A percentile compares a stretch with the other conserved stretches of the same genome.
Evolutionary conservation across 2,113 vertebrate species (phyloP).

Genomic region (Albula glossodonta): DNA sequence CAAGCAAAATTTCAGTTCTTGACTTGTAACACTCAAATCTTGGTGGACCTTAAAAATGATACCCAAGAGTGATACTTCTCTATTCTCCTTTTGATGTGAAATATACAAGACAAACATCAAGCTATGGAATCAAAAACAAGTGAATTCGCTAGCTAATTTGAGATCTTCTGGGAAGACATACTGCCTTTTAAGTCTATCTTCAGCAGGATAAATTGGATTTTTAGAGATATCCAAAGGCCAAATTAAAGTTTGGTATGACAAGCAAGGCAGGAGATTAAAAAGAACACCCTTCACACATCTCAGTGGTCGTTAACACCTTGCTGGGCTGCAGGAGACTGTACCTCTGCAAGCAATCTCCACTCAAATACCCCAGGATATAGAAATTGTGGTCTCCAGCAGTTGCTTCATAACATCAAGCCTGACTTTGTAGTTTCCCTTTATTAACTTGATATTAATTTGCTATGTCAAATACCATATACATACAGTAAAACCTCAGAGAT

Average conservation of each 20-base stretch:
- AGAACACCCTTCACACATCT: too few species aligned
- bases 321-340: background rate
- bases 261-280: background rate
- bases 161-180: too few species aligned
- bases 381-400: background rate
- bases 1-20: too few species aligned
- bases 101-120: background rate
- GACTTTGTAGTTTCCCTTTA: background rate
- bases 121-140: background rate
- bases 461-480: background rate
- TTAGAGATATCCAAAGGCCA: too few species aligned
- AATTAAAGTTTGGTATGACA: background rate
- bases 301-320: background rate
- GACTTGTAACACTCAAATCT: too few species aligned
- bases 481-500: too few species aligned
- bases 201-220: too few species aligned
- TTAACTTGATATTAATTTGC: background rate
- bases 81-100: too few species aligned
- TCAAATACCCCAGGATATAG: background rate
- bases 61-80: too few species aligned
- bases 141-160: background rate
- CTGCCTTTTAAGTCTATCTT: too few species aligned
- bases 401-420: background rate
- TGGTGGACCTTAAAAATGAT: too few species aligned
- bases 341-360: background rate